Evolutionary conservation across 1,140 invertebrate species (phyloP), one percentile per base, ranked within the genome.

Genomic region (Caerostris extrusa): DNA sequence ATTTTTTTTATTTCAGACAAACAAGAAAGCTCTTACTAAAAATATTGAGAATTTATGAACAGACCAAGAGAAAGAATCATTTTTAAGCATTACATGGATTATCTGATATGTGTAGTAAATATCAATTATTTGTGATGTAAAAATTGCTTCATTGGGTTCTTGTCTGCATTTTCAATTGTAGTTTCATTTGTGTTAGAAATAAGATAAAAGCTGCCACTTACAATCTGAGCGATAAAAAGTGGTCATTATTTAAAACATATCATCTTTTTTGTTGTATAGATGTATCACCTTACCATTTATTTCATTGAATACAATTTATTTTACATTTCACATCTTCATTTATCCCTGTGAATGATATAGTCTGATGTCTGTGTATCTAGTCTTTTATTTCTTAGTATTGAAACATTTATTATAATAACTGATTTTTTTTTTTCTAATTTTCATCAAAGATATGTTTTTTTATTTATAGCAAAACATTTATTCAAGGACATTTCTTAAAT

Each of bases 161-260:
- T 77, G 6, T 77, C 34, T 77, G 7, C 53, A 19, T 77, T 19
- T 77, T 10, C 34, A 77, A 5, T 12, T 50, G 7, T 77, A 77
- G 10, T 77, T 77, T 53, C 50, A 77, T 77, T 12, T 77, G 8
- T 34, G 53, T 77, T 12, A 14, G 69, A 10, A 50, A 12, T 8
- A 50, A 77, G 10, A 17, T 50, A 53, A 77, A 77, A 10, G 12
- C 34, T 53, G 34, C 10, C 10, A 50, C 8, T 53, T 8, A 4
- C 71, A 50, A 34, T 77, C 53, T 50, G 50, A 77, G 3, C 3
- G 5, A 19, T 50, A 12, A 50, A 50, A 77, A 50, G 34, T 10
- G 34, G 34, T 77, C 71, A 77, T 77, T 77, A 77, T 77, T 77
- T 77, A 77, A 77, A 77, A 77, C 71, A 77, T 77, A 77, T 77